Evolutionary conservation across 2,888 invertebrate genomes (phyloP), one percentile per base, ranked within the genome.

Genomic region (Lordiphosa andalusiaca): DNA sequence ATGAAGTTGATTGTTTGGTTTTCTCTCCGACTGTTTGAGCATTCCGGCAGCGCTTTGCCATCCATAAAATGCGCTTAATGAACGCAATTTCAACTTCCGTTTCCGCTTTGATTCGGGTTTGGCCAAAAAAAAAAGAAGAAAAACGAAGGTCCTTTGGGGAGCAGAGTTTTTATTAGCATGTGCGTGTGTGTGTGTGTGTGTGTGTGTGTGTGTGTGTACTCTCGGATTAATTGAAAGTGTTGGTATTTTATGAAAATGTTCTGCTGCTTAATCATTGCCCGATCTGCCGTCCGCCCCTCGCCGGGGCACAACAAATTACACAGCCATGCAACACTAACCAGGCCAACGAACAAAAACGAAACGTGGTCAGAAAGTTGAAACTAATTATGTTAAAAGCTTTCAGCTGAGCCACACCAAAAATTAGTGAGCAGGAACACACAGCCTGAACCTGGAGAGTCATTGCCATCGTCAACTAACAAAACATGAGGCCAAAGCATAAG

Each of bases 361-460:
- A 87, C 88, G 86, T 87, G 86, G 85, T 86, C 85, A 77, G 88
- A 82, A 88, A 88, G 88, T 84, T 88, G 74, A 84, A 88, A 86
- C 87, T 88, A 88, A 88, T 88, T 88, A 88, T 68, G 86, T 84
- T 88, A 87, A 88, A 87, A 88, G 88, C 88, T 85, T 88, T 80
- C 74, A 66, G 64, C 56, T 65, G 62, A 55, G 67, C 62, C 54
- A 64, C 68, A 67, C 55, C 67, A 64, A 72, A 77, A 73, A 77
- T 72, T 70, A 73, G 67, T 70, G 62, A 60, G 60, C 57, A 35
- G 40, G 6, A 55, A 60, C 58, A 58, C 25, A 30, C 30, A 42
- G 25, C 42, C 25, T 41, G 21, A 37, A 38, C 19, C 7, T 36
- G 12, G 36, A 35, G 25, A 25, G 33, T 44, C 38, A 33, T 48